Conservation (phyloP, 2,888 invertebrate species). For the Acrobasis consociella region DNA sequence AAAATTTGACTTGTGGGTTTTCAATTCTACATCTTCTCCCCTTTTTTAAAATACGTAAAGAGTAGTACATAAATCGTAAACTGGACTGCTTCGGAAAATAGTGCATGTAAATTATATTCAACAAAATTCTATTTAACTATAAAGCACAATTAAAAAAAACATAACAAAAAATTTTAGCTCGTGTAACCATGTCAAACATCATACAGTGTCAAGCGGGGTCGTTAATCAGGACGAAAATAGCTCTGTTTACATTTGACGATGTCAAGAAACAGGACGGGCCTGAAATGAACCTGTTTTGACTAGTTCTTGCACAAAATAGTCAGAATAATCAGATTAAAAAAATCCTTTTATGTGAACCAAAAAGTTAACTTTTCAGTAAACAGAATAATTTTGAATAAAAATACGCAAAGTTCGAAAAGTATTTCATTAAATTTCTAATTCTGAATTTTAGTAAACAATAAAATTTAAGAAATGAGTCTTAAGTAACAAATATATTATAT, state of each 20-base stretch:
- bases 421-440: too few relatives aligned
- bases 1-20: constrained; percentile 38
- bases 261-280: constrained; percentile 38
- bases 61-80: too few relatives aligned
- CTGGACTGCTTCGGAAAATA: too few relatives aligned
- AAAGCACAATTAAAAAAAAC: background rate
- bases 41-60: background rate
- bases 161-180: constrained; percentile 25
- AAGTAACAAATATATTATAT: too few relatives aligned
- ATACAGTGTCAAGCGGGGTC: constrained; percentile 50
- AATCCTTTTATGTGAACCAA: too few relatives aligned
- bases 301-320: constrained; percentile 5
- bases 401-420: too few relatives aligned
- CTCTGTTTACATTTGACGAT: constrained; percentile 54
- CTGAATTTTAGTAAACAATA: too few relatives aligned
- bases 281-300: constrained; percentile 17
- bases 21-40: constrained; percentile 27
- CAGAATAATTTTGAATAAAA: too few relatives aligned
- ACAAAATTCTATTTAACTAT: too few relatives aligned
- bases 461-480: too few relatives aligned
- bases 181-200: constrained; percentile 40
- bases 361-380: too few relatives aligned
- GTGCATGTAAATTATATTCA: too few relatives aligned
- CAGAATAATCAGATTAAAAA: background rate
- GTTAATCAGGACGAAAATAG: constrained; percentile 66